A percentile compares a stretch with the other conserved stretches of the same genome.
phyloP scores from a whole-genome alignment of 2,888 invertebrate species.

The Lycia hirtaria region DNA sequence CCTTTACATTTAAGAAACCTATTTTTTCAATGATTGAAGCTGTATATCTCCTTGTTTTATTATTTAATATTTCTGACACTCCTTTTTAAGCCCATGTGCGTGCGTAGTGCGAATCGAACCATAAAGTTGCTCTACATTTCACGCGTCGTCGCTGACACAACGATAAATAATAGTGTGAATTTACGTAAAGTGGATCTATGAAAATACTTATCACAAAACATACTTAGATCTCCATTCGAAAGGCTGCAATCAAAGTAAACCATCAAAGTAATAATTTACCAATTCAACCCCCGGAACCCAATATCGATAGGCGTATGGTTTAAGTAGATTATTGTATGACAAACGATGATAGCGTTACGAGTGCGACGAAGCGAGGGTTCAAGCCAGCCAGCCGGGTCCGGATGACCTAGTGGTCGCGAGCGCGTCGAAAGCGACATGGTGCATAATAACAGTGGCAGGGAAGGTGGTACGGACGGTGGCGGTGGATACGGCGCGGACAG shows the following conservation, averaged over 20 bases:
- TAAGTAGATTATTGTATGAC: conserved; percentile 1
- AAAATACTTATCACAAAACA: conserved; percentile 17
- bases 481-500: conserved; percentile 63
- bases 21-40: no score
- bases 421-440: conserved; percentile 76
- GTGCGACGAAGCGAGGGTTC: conserved; percentile 13
- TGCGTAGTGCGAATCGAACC: conserved; percentile 54
- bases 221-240: conserved; percentile 16
- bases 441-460: conserved; percentile 75
- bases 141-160: conserved; percentile 49
- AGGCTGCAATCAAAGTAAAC: conserved; percentile 16
- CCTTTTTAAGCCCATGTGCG: conserved; percentile 40
- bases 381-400: conserved; percentile 49
- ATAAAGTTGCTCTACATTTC: conserved; percentile 68
- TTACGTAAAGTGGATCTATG: conserved; percentile 22
- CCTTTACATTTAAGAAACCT: no score
- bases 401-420: conserved; percentile 74
- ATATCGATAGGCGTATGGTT: conserved; percentile 7
- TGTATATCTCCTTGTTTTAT: conserved; percentile 1
- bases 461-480: conserved; percentile 57
- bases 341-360: conserved; percentile 8
- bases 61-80: conserved; percentile 39
- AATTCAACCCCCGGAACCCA: conserved; percentile 6
- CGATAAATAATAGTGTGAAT: conserved; percentile 36
- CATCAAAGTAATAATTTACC: not conserved